Base-by-base conservation (phyloP, 2,797 vertebrate species). In the Onychomys leucogaster region DNA sequence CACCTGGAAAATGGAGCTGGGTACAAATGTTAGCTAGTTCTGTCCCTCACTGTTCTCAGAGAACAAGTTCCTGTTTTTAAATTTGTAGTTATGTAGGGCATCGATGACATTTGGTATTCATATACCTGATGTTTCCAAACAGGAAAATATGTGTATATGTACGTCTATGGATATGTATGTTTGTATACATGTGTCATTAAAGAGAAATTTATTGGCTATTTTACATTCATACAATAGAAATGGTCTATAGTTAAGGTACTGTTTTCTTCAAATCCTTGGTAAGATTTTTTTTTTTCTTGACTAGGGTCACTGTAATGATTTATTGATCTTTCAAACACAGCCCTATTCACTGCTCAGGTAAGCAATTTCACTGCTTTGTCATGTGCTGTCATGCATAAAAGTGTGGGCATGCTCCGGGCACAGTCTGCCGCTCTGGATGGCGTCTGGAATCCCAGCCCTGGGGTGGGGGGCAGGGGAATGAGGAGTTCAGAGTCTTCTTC, bases 261-360 rank as follows among this genome's bases (percentile, higher is more conserved):
- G 23, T 94, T 84, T 92, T 92, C 90, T 89, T 19, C 93, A 87
- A 97, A 80, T 65, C 14, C 1, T 77, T 95, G 78, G 86, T 59
- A 19, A 4, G 6, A 73, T 5, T 4, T 90, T 49, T 91, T 94
- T 49, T 93, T 63, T 63, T 46, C 90, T 97, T 85, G 21, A 37
- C 69, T 97, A 99, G 99, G 98, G 99, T 96, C 99, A 99, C 98
- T 99, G 99, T 99, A 99, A 99, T 97, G 99, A 99, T 95, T 99
- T 99, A 92, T 97, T 99, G 81, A 99, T 99, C 97, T 99, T 99
- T 98, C 99, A 99, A 98, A 99, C 98, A 43, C 99, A 99, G 69
- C 99, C 99, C 6, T 99, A 99, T 88, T 99, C 99, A 19, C 98
- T 99, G 9, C 99, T 99, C 98, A 99, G 99, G 99, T 99, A 99